phyloP scores from a whole-genome alignment of 2,113 vertebrate species.

The Thalassarche chlororhynchos region DNA sequence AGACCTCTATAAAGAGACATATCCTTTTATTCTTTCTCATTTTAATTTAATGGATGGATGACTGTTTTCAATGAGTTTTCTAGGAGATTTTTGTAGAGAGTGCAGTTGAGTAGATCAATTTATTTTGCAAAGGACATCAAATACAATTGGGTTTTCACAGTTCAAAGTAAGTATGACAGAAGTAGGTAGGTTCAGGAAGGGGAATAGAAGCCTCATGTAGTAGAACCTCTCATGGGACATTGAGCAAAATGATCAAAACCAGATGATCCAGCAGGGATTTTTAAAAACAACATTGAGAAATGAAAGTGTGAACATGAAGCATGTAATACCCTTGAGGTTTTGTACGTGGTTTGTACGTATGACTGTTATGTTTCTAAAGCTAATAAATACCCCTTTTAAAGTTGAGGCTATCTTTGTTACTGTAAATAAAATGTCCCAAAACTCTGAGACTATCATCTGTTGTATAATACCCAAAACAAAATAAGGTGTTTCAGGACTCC shows the following conservation, averaged over 20 bases:
- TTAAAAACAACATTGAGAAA: not conserved
- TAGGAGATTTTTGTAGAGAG: not conserved
- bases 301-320: not conserved
- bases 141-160: not conserved
- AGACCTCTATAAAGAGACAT: not conserved
- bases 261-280: not conserved
- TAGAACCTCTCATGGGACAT: not conserved
- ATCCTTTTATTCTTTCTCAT: not conserved
- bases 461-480: not conserved
- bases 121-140: not conserved
- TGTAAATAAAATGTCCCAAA: not conserved
- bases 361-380: not conserved
- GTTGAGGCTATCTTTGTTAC: not conserved
- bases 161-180: not conserved
- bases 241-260: not conserved
- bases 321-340: not conserved
- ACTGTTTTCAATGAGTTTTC: not conserved
- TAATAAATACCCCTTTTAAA: not conserved
- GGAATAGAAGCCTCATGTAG: not conserved
- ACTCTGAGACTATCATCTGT: not conserved
- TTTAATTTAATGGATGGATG: not conserved
- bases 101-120: not conserved
- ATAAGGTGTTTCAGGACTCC: not conserved
- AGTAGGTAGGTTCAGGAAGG: not conserved
- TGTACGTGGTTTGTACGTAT: not conserved